Conservation (phyloP, 2,113 vertebrate species). For the Plecotus auritus region DNA sequence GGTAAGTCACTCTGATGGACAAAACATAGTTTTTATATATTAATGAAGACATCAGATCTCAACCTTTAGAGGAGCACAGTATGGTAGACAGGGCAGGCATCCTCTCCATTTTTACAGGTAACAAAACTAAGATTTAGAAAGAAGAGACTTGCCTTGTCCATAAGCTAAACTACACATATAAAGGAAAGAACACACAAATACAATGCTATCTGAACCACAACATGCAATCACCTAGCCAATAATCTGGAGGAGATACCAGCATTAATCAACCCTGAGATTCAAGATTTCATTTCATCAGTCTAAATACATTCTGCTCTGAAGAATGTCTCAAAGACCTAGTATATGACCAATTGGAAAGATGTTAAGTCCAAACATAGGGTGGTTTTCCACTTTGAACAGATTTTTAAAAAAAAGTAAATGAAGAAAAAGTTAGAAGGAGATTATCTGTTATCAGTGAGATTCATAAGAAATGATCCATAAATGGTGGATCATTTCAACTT, state of each 20-base stretch:
- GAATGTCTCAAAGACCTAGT: neutral
- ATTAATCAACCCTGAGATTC: neutral
- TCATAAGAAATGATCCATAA: neutral
- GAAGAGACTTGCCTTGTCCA: neutral
- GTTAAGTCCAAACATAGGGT: neutral
- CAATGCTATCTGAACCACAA: neutral
- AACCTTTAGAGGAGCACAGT: neutral
- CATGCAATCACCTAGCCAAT: neutral
- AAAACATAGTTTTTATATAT: slow-evolving; percentile 1
- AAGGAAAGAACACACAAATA: neutral
- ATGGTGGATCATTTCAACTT: neutral
- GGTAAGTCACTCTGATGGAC: neutral
- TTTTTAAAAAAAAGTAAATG: neutral
- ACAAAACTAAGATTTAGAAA: neutral
- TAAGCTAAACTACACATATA: neutral
- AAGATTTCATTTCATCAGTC: neutral
- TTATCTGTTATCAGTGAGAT: neutral
- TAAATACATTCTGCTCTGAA: neutral
- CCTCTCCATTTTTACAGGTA: neutral
- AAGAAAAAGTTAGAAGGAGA: neutral
- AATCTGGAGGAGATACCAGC: neutral
- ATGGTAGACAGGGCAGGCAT: neutral
- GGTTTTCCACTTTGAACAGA: neutral
- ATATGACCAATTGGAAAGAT: neutral
- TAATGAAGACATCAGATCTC: neutral